Evolutionary conservation across 2,113 vertebrate species (phyloP).

Genomic region (Solea solea): DNA sequence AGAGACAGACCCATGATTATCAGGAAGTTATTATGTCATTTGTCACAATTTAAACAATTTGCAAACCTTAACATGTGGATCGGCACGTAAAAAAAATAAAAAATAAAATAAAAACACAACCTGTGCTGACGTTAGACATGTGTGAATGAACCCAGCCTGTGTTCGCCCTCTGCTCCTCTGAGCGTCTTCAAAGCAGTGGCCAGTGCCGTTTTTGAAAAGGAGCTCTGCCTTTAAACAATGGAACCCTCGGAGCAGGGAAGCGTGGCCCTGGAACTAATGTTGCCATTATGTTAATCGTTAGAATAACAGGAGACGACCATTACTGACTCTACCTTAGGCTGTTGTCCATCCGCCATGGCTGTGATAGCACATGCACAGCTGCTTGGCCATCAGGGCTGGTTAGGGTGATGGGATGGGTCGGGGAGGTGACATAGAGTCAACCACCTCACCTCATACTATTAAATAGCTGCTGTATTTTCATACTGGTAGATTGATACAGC

Average conservation of each 20-base stretch:
- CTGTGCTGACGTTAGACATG: slow-evolving; percentile 32
- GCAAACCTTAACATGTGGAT: slow-evolving; percentile 44
- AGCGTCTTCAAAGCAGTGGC: slow-evolving; percentile 63
- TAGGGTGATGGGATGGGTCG: slow-evolving; percentile 56
- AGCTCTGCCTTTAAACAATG: slow-evolving; percentile 69
- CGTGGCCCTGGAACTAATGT: slow-evolving; percentile 81
- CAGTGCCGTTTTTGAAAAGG: slow-evolving; percentile 44
- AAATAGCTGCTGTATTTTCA: slow-evolving; percentile 14
- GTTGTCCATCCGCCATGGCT: slow-evolving; percentile 39
- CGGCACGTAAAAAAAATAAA: slow-evolving; percentile 16
- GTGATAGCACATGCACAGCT: slow-evolving; percentile 11
- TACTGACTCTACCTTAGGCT: slow-evolving; percentile 64
- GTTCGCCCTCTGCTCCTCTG: slow-evolving; percentile 19
- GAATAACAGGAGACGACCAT: slow-evolving; percentile 79
- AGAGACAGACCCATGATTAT: slow-evolving; percentile 47
- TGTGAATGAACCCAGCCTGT: slow-evolving; percentile 69
- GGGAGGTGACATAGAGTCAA: slow-evolving; percentile 25
- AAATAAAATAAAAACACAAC: slow-evolving; percentile 45
- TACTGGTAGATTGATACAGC: slow-evolving; percentile 23
- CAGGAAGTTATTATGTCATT: slow-evolving; percentile 70
- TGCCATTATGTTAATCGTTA: slow-evolving; percentile 81
- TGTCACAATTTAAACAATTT: slow-evolving; percentile 62
- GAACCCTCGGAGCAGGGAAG: slow-evolving; percentile 66
- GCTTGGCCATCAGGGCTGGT: slow-evolving; percentile 70
- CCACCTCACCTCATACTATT: not conserved